Percentiles rank a stretch among this genome's conserved stretches.
Conservation (phyloP, 2,888 invertebrate species). For the Antheraea yamamai region DNA sequence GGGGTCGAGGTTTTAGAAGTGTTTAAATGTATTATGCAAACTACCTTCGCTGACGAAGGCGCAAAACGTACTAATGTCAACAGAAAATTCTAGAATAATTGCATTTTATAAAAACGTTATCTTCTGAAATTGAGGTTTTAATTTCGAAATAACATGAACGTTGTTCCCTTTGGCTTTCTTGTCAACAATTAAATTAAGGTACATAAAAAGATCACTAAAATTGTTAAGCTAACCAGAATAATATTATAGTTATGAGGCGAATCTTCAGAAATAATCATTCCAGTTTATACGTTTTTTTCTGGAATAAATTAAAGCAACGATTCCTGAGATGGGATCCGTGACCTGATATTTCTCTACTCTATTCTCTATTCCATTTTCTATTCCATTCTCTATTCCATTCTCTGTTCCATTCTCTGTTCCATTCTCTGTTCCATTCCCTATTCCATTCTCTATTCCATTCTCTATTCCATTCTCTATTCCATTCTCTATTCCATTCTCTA, state of each 20-base stretch:
- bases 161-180: not conserved
- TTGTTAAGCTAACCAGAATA: not conserved
- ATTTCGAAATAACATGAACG: not conserved
- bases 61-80: not conserved
- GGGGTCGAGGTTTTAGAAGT: conserved; percentile 1
- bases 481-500: no score
- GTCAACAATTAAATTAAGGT: not conserved
- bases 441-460: no score
- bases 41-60: not conserved
- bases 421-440: no score
- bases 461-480: no score
- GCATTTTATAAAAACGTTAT: conserved; percentile 5
- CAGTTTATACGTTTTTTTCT: not conserved
- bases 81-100: conserved; percentile 1
- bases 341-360: no score
- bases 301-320: not conserved
- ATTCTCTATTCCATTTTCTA: no score
- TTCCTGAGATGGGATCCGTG: no score
- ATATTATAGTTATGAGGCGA: not conserved
- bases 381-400: no score
- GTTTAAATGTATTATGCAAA: conserved; percentile 24
- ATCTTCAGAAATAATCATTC: not conserved
- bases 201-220: not conserved
- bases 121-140: not conserved
- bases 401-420: no score